Base-by-base conservation (phyloP, 2,113 vertebrate genomes). In the Montifringilla adamsi region DNA sequence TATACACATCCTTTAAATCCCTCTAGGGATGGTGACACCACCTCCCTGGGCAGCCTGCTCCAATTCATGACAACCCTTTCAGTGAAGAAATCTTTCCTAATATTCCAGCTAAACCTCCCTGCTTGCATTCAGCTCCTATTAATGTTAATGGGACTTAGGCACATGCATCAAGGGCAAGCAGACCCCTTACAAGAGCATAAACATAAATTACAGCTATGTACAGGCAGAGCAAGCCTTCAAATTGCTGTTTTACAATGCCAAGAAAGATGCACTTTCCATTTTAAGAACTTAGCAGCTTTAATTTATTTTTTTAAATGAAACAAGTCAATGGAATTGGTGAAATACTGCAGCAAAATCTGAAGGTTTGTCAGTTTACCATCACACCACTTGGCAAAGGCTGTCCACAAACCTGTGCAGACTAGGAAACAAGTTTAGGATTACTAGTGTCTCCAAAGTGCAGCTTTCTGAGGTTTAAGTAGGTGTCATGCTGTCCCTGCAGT, bases 71-170 rank as follows among this genome's bases (percentile, higher is more conserved):
- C 33, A 46, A 23, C 10, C 21, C 33, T 26, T 63, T 26, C 1
- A 1, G 24, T 50, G 12, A 22, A 22, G 49, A 69, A 33, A 39
- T 55, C 58, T 69, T 82, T 63, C 63, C 26, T 31, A 22, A 52
- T 58, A 15, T 63, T 63, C 56, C 9, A 50, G 52, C 83, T 63
- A 76, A 76, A 76, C 63, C 56, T 69, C 63, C 43, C 63, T 82
- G 86, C 79, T 90, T 53, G 83, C 4, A 6, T 84, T 95, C 88
- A 62, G 46, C 69, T 93, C 69, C 69, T 92, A 26, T 95, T 94
- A 94, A 84, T 27, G 28, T 58, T 96, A 96, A 90, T 96, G 83
- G 80, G 74, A 87, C 88, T 91, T 92, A 78, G 26, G 50, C 83
- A 93, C 72, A 75, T 28, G 62, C 63, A 93, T 91, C 90, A 95